phyloP scores from a whole-genome alignment of 2,797 vertebrate genomes.

The Microchirus variegatus region DNA sequence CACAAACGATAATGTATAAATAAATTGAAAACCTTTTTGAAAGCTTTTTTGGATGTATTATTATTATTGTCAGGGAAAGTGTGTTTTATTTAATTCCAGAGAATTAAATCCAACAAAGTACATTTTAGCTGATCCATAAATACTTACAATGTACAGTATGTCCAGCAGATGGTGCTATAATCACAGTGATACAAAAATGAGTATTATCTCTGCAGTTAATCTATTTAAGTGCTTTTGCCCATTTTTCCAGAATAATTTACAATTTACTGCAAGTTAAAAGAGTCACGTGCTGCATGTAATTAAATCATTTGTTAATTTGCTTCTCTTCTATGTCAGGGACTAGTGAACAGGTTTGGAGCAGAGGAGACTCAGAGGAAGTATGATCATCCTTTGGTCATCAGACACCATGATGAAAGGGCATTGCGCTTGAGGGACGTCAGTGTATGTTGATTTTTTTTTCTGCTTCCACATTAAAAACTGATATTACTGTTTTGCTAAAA shows the following conservation, averaged over 20 bases:
- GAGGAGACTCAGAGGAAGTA: conserved; percentile 35
- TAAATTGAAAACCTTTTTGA: no score
- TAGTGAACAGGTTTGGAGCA: conserved; percentile 77
- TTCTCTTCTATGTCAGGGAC: conserved; percentile 73
- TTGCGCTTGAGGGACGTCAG: conserved; percentile 75
- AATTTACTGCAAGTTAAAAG: no score
- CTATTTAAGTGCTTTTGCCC: no score
- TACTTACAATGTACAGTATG: background rate
- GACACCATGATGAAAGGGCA: conserved; percentile 81
- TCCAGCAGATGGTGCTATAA: conserved; percentile 55
- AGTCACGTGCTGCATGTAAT: background rate
- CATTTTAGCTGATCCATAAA: background rate
- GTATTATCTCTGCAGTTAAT: no score
- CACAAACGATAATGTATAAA: no score
- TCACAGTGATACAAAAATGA: background rate
- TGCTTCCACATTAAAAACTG: no score
- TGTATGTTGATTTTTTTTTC: conserved; percentile 48
- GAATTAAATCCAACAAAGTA: no score
- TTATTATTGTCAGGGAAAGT: no score
- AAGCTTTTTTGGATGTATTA: no score
- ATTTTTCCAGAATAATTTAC: no score
- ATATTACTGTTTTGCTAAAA: no score
- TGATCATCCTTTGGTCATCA: conserved; percentile 79
- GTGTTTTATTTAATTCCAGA: no score
- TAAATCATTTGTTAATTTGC: background rate